Evolutionary conservation across 2,113 vertebrate species (phyloP).

Genomic region (Gobio gobio): DNA sequence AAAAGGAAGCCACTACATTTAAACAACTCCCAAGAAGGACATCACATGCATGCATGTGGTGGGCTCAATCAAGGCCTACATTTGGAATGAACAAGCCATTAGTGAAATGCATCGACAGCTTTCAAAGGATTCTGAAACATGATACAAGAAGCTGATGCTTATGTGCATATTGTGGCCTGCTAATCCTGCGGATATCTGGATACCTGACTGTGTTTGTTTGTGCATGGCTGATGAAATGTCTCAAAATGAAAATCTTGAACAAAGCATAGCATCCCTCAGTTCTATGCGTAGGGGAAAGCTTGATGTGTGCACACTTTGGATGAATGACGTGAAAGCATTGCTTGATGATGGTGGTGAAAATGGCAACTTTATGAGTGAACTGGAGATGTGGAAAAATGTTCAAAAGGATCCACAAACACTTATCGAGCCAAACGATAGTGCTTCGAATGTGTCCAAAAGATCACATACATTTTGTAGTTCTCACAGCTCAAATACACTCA

Average conservation of each 20-base stretch:
- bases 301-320: background rate
- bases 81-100: too few species aligned
- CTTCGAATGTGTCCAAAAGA: background rate
- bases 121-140: background rate
- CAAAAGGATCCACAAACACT: background rate
- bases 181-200: background rate
- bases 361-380: background rate
- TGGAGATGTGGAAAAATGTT: background rate
- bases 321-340: background rate
- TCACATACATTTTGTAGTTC: background rate
- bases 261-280: background rate
- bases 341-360: too few species aligned
- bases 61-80: background rate
- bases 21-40: background rate
- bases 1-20: background rate
- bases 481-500: background rate
- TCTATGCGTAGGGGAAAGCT: background rate
- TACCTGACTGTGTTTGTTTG: background rate
- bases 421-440: background rate
- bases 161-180: background rate
- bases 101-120: too few species aligned
- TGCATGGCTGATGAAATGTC: background rate
- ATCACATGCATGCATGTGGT: background rate
- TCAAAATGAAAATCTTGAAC: too few species aligned
- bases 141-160: background rate